Percentiles rank a stretch among this genome's conserved stretches.
Evolutionary conservation across 2,888 invertebrate species (phyloP).

Genomic region (Dicyrtomina minuta): DNA sequence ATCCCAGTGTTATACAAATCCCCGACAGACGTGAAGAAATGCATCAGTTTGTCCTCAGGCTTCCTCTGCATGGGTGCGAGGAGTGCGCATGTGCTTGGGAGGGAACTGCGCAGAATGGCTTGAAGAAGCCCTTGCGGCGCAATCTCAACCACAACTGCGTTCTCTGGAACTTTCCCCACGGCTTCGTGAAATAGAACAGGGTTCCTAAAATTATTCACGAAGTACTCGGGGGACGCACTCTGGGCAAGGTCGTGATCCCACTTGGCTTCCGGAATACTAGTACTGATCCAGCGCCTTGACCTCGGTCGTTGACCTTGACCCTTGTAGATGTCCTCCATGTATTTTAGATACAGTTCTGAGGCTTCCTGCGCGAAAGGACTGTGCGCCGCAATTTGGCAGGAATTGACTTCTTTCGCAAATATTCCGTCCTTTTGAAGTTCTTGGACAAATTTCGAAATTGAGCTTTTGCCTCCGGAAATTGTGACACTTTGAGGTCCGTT

Average conservation of each 20-base stretch:
- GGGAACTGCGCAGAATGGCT: constrained; percentile 60
- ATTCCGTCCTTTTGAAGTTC: constrained; percentile 70
- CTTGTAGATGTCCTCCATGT: not conserved
- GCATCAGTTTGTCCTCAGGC: constrained; percentile 68
- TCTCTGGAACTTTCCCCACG: constrained; percentile 60
- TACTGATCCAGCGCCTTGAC: constrained; percentile 6
- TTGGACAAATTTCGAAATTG: constrained; percentile 69
- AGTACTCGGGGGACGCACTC: constrained; percentile 58
- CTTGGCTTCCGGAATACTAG: not conserved
- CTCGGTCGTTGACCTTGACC: constrained; percentile 47
- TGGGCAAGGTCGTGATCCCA: constrained; percentile 54
- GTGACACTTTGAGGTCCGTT: constrained; percentile 92
- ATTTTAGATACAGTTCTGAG: not conserved
- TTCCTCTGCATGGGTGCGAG: constrained; percentile 60
- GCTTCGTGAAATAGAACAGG: constrained; percentile 54
- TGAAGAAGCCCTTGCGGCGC: constrained; percentile 54
- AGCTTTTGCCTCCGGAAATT: constrained; percentile 78
- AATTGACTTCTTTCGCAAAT: constrained; percentile 81
- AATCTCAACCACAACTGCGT: constrained; percentile 57
- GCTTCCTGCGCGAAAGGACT: constrained; percentile 47
- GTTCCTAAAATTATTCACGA: not conserved
- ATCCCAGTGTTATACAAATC: constrained; percentile 77
- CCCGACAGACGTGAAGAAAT: constrained; percentile 76
- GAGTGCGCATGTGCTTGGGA: constrained; percentile 56
- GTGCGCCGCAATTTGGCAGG: constrained; percentile 87